A percentile compares a stretch with the other conserved stretches of the same genome.
These are phyloP conservation scores for Parambassis ranga DNA, from an alignment of 2,797 vertebrate species.

Conservation along the genomic window DNA sequence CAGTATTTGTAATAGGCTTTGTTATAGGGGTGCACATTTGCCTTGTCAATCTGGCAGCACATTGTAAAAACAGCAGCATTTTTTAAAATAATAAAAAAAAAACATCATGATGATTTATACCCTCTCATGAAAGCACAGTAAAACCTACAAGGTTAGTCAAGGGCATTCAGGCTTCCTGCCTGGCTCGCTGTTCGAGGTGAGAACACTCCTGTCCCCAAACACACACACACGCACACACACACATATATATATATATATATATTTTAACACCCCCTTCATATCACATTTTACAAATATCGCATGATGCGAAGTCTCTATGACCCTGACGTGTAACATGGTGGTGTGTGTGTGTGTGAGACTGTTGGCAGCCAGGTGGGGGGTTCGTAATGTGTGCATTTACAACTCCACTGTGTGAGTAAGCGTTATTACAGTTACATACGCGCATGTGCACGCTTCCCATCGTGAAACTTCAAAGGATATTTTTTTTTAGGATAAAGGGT, in stretches of 20 bases:
- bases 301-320: slow-evolving; percentile 65
- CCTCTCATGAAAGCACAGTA: slow-evolving; percentile 76
- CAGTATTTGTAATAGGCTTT: slow-evolving; percentile 58
- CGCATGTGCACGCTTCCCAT: slow-evolving; percentile 24
- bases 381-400: slow-evolving; percentile 28
- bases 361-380: slow-evolving; percentile 43
- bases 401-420: slow-evolving; percentile 16
- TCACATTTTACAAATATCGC: slow-evolving; percentile 70
- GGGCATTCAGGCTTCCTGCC: slow-evolving; percentile 66
- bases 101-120: slow-evolving; percentile 77
- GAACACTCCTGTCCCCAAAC: slow-evolving; percentile 58
- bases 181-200: slow-evolving; percentile 63
- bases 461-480: slow-evolving; percentile 69
- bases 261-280: slow-evolving; percentile 37
- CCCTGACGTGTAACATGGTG: slow-evolving; percentile 53
- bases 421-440: slow-evolving; percentile 25
- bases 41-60: slow-evolving; percentile 68
- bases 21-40: slow-evolving; percentile 62
- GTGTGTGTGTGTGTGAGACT: slow-evolving; percentile 29
- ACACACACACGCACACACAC: slow-evolving; percentile 18
- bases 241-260: not conserved
- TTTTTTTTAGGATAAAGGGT: slow-evolving; percentile 69
- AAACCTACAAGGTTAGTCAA: slow-evolving; percentile 81
- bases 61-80: slow-evolving; percentile 67
- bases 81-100: slow-evolving; percentile 22